A percentile compares a stretch with the other conserved stretches of the same genome.
Evolutionary conservation across 2,113 vertebrate genomes (phyloP).

Genomic region (Lagopus leucura): DNA sequence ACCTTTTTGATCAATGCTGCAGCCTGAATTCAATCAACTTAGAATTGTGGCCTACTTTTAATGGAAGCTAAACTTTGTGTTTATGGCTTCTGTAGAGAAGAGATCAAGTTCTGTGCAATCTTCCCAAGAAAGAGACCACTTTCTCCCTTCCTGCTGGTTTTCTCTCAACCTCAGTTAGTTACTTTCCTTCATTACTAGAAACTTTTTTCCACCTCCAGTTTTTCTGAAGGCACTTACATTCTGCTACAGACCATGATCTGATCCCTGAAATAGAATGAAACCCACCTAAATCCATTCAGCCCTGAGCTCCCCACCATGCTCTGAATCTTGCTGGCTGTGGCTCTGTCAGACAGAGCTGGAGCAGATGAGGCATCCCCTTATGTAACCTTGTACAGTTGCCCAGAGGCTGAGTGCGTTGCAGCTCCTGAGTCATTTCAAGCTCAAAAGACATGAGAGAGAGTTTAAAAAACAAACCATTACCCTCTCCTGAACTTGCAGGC

Average conservation of each 20-base stretch:
- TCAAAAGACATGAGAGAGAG: not conserved
- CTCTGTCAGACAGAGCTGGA: not conserved
- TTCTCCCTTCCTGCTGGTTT: not conserved
- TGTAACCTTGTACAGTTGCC: not conserved
- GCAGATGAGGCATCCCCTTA: not conserved
- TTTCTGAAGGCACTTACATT: not conserved
- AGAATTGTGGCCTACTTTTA: not conserved
- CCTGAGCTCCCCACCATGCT: not conserved
- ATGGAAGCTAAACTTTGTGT: not conserved
- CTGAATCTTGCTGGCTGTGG: not conserved
- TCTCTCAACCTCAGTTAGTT: not conserved
- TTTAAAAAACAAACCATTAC: not conserved
- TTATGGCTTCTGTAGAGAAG: not conserved
- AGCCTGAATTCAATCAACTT: not conserved
- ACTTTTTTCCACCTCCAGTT: not conserved
- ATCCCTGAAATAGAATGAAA: not conserved
- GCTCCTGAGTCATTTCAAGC: not conserved
- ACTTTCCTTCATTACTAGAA: not conserved
- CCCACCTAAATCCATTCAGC: not conserved
- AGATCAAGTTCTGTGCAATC: not conserved
- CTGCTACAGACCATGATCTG: not conserved
- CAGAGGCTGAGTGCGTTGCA: not conserved
- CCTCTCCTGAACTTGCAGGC: not conserved
- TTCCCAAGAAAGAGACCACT: not conserved
- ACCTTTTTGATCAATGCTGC: not conserved